Base-by-base conservation (phyloP, 2,113 vertebrate genomes). In the Orientallactaga bullata region DNA sequence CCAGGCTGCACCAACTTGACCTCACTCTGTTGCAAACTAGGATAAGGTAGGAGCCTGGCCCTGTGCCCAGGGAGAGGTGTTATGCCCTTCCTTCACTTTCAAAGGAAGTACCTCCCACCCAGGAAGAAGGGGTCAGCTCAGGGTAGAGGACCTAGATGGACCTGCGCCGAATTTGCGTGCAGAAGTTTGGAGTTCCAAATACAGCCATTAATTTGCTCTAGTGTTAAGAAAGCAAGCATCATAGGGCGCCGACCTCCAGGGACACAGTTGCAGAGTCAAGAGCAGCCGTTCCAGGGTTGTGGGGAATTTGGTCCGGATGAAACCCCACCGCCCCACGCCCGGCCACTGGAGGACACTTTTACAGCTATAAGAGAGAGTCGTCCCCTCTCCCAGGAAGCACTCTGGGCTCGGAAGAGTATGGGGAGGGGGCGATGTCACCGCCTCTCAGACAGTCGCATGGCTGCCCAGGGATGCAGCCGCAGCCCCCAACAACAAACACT, bases 321-420 rank as follows among this genome's bases (percentile, higher is more conserved):
- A 1, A 30, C 35, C 55, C 58, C 82, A 28, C 12, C 0, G 0
- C 0, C 21, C n/a, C n/a, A n/a, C n/a, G n/a, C n/a, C n/a, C n/a
- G n/a, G 7, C 35, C 18, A 42, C 65, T 8, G 30, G 68, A 16
- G 51, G 8, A 39, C n/a, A 13, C 20, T 47, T 20, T 21, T n/a
- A 63, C 42, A 39, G 7, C 74, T n/a, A 11, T 6, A 18, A 0
- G 35, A 55, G 28, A 72, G 20, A 82, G 51, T 13, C 55, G 17
- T 6, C 21, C 21, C 60, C 21, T 15, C 8, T 15, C 16, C 60
- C 63, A 17, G 61, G 35, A 37, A 37, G 68, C 26, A 61, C 0
- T 28, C 10, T 18, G 39, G 47, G 13, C 32, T 74, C 35, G 4
- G 21, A 35, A n/a, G n/a, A n/a, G n/a, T n/a, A n/a, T n/a, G 73